A percentile compares a stretch with the other conserved stretches of the same genome.
Conservation (phyloP, 2,888 invertebrate species). For the Cephus rjabovi region DNA sequence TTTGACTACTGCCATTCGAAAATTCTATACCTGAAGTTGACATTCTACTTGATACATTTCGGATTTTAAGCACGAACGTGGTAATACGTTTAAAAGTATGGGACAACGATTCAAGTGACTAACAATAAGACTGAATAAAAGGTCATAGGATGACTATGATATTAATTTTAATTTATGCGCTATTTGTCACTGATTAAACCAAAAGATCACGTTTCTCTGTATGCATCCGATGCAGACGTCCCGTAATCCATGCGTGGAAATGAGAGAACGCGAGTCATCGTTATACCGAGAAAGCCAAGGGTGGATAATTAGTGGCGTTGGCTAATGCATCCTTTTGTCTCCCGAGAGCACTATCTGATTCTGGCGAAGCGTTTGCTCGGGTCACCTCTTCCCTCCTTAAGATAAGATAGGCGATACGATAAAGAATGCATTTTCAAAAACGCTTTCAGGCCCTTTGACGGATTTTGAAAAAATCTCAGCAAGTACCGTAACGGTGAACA, state of each 20-base stretch:
- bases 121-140: too few relatives aligned
- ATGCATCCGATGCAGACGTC: too few relatives aligned
- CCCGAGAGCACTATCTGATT: conserved; percentile 49
- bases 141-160: neutral
- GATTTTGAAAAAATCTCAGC: too few relatives aligned
- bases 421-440: conserved; percentile 21
- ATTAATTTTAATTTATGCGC: conserved; percentile 51
- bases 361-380: conserved; percentile 16
- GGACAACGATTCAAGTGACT: too few relatives aligned
- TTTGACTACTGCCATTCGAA: too few relatives aligned
- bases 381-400: conserved; percentile 2
- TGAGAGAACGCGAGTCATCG: conserved; percentile 35
- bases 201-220: conserved; percentile 45
- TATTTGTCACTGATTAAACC: conserved; percentile 48
- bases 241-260: conserved; percentile 28
- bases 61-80: too few relatives aligned
- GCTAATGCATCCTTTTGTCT: conserved; percentile 59
- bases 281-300: conserved; percentile 14
- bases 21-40: too few relatives aligned
- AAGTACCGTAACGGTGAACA: too few relatives aligned
- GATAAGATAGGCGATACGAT: conserved; percentile 22
- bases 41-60: too few relatives aligned
- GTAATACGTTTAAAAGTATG: too few relatives aligned
- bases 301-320: conserved; percentile 52
- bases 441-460: too few relatives aligned